Base-by-base conservation (phyloP, 1,140 invertebrate genomes). In the Leptinotarsa texana region DNA sequence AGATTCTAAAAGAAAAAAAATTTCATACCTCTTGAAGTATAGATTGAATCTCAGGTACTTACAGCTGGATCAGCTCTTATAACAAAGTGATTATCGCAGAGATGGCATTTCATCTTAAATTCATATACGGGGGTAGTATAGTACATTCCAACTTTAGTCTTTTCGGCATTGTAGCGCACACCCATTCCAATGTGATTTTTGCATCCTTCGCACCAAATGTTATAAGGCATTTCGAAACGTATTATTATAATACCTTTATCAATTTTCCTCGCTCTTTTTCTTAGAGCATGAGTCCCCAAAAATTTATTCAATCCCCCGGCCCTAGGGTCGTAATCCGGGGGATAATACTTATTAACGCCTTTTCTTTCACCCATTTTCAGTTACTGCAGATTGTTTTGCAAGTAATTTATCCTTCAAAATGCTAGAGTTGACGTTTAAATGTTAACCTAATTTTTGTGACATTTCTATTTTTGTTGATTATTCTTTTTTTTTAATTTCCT, bases 201-300 rank as follows among this genome's bases (percentile, higher is more conserved):
- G 85, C 98, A 99, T 42, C 97, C 97, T 69, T 97, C 93, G 82
- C 97, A 99, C 97, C 97, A 99, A 78, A 99, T 99, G 86, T 99
- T 99, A 82, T 98, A 99, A 1, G 98, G 98, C 97, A 99, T 98
- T 88, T 99, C 98, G 91, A 99, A 99, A 73, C 98, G 91, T 78
- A 99, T 99, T 66, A 99, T 97, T 51, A 99, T 91, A 77, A 99
- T 99, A 17, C 98, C 98, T 87, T 97, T 89, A 81, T 97, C 93
- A 1, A 99, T 88, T 87, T 99, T 99, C 22, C 93, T 87, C 1
- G 97, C 98, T 79, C 98, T 88, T 86, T 99, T 98, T 62, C 98
- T 90, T 27, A 99, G 86, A 1, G 98, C 96, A 91, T 99, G 98
- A 18, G 95, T 97, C 22, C 98, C 98, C 83, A 93, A 89, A 86